Percentiles rank a stretch among this genome's conserved stretches.
These are phyloP conservation scores for Pollenia angustigena DNA, from an alignment of 2,888 invertebrate species.

Conservation along the genomic window DNA sequence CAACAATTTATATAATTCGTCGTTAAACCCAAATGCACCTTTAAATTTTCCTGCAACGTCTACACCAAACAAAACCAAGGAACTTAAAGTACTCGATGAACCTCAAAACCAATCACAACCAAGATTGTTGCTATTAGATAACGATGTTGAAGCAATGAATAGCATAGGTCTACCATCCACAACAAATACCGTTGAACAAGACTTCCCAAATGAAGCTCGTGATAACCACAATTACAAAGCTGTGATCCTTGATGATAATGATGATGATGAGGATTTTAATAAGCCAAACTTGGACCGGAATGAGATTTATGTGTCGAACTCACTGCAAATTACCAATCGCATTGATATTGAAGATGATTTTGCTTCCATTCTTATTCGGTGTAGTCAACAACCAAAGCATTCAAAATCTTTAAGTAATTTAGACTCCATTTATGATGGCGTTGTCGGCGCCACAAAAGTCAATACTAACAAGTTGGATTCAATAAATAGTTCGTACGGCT, in stretches of 20 bases:
- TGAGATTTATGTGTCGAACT: slow-evolving; percentile 82
- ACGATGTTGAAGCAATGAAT: slow-evolving; percentile 81
- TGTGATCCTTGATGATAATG: slow-evolving; percentile 71
- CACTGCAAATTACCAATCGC: slow-evolving; percentile 82
- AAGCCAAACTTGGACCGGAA: slow-evolving; percentile 79
- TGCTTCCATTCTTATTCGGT: slow-evolving; percentile 78
- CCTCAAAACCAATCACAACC: slow-evolving; percentile 16
- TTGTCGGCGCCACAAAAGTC: neutral
- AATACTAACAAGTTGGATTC: neutral
- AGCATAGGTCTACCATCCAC: slow-evolving; percentile 80
- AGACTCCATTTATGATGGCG: slow-evolving; percentile 73
- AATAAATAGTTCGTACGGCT: slow-evolving; percentile 48
- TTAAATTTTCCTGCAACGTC: slow-evolving; percentile 38
- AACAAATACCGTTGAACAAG: neutral
- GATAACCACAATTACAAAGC: slow-evolving; percentile 43
- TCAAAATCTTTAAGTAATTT: slow-evolving; percentile 81
- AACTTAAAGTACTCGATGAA: slow-evolving; percentile 13
- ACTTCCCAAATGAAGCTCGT: neutral
- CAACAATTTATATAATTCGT: slow-evolving; percentile 63
- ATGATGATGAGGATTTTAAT: slow-evolving; percentile 18
- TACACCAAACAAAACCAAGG: slow-evolving; percentile 43
- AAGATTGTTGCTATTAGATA: slow-evolving; percentile 73
- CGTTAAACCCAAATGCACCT: slow-evolving; percentile 28
- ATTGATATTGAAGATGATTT: slow-evolving; percentile 80
- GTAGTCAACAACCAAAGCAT: slow-evolving; percentile 79